Evolutionary conservation across 1,140 invertebrate genomes (phyloP), one percentile per base, ranked within the genome.

Genomic region (Venturia canescens): DNA sequence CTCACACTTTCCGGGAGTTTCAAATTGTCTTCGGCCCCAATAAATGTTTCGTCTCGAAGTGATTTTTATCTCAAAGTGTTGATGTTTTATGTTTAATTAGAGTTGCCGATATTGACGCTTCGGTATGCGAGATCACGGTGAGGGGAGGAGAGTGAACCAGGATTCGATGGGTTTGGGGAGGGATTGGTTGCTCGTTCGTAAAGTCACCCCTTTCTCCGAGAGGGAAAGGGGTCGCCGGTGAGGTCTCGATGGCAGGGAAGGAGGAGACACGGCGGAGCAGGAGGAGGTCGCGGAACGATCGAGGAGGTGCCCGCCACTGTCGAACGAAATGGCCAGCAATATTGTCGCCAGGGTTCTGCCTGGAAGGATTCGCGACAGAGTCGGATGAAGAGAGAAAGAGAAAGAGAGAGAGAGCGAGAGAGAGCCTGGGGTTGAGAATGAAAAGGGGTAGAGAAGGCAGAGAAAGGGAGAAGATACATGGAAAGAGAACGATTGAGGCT

Each of bases 21-120:
- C n/a, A n/a, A 4, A 57, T 57, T 57, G 21, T n/a, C 53, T 57
- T 3, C 1, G 13, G 3, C 38, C 38, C 3, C 38, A 44, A 9
- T 44, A 44, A 18, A 57, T 57, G 21, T 57, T 31, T 2, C 31
- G 27, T n/a, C 31, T n/a, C 67, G 67, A 31, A 77, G 60, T 60
- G 34, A 72, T 48, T 21, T 50, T 70, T 74, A 80, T 57, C 72
- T 67, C 70, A 82, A 86, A 84, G 88, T 90, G 89, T 90, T 91
- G 91, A 92, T 91, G 88, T 90, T 90, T 91, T 92, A 91, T 92
- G 89, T 91, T 92, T 92, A 91, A 92, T 92, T 92, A 91, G 89
- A 84, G 67, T 38, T 84, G 86, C 87, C 87, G 89, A 90, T 89
- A 90, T 88, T 88, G 87, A 88, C 88, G 89, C 89, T 85, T 88